phyloP scores from a whole-genome alignment of 2,888 invertebrate genomes.

The Dioctria linearis region DNA sequence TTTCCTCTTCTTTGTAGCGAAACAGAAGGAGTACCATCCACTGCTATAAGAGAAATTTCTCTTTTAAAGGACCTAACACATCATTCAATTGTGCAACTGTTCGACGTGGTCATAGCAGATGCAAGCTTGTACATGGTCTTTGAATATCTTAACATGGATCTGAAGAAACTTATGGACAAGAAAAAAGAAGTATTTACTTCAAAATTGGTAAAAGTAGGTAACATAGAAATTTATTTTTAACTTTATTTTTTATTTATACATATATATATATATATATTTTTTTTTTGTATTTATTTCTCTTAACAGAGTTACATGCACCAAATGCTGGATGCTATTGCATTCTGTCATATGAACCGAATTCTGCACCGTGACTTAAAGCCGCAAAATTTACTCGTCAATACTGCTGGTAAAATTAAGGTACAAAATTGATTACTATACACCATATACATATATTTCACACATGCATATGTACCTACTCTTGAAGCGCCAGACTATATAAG shows the following conservation, averaged over 20 bases:
- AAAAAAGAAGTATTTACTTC: slow-evolving; percentile 76
- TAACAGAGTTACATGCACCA: slow-evolving; percentile 86
- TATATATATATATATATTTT: no score
- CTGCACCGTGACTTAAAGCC: slow-evolving; percentile 96
- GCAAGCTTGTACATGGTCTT: slow-evolving; percentile 93
- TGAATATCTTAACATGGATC: slow-evolving; percentile 93
- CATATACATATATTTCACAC: no score
- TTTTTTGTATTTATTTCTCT: slow-evolving; percentile 46
- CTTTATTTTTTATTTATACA: slow-evolving; percentile 13
- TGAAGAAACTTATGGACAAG: slow-evolving; percentile 89
- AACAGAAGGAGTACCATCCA: slow-evolving; percentile 97
- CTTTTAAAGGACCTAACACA: slow-evolving; percentile 91
- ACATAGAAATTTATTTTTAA: slow-evolving; percentile 31
- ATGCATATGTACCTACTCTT: no score
- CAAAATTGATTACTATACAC: no score
- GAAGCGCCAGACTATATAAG: no score
- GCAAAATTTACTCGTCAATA: slow-evolving; percentile 93
- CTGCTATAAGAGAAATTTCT: slow-evolving; percentile 96
- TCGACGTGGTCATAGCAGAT: slow-evolving; percentile 90
- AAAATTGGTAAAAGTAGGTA: slow-evolving; percentile 78
- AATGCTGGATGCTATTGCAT: slow-evolving; percentile 88
- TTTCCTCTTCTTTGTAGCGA: slow-evolving; percentile 75
- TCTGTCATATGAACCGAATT: slow-evolving; percentile 91
- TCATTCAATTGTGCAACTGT: slow-evolving; percentile 89
- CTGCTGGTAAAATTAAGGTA: slow-evolving; percentile 86